Evolutionary conservation across 2,113 vertebrate genomes (phyloP).

Genomic region (Psephotus haematonotus): DNA sequence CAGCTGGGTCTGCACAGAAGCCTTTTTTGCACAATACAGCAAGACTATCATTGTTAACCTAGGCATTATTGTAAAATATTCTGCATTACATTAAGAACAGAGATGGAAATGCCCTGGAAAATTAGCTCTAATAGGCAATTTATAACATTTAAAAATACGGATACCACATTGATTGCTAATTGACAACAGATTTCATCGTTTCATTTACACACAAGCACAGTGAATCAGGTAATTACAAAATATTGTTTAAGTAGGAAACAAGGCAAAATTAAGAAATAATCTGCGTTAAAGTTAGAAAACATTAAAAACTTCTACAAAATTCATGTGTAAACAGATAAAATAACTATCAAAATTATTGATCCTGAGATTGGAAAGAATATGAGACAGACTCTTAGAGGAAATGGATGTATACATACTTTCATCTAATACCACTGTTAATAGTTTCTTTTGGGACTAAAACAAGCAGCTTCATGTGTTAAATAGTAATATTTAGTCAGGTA

Average conservation of each 20-base stretch:
- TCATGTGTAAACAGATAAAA: background rate
- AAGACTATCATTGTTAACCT: constrained; percentile 87
- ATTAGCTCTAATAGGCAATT: constrained; percentile 80
- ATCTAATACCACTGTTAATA: background rate
- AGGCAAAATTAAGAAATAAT: constrained; percentile 29
- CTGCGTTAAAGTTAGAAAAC: background rate
- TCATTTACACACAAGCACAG: background rate
- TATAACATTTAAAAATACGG: constrained; percentile 64
- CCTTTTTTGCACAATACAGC: constrained; percentile 88
- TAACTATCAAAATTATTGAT: background rate
- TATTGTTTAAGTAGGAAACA: background rate
- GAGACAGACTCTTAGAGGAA: background rate
- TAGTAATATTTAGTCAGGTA: background rate
- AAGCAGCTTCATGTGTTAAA: background rate
- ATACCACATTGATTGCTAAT: constrained; percentile 56
- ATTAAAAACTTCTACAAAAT: background rate
- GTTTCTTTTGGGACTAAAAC: constrained; percentile 15
- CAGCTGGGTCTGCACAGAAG: constrained; percentile 96
- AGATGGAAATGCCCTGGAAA: constrained; percentile 74
- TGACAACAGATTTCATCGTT: constrained; percentile 55
- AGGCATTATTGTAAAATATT: constrained; percentile 82
- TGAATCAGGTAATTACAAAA: constrained; percentile 43
- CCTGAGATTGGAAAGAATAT: background rate
- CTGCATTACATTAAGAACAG: constrained; percentile 71
- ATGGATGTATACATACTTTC: background rate